These are phyloP conservation scores for Macrophya annulata DNA, from an alignment of 2,888 invertebrate species.

Conservation along the genomic window DNA sequence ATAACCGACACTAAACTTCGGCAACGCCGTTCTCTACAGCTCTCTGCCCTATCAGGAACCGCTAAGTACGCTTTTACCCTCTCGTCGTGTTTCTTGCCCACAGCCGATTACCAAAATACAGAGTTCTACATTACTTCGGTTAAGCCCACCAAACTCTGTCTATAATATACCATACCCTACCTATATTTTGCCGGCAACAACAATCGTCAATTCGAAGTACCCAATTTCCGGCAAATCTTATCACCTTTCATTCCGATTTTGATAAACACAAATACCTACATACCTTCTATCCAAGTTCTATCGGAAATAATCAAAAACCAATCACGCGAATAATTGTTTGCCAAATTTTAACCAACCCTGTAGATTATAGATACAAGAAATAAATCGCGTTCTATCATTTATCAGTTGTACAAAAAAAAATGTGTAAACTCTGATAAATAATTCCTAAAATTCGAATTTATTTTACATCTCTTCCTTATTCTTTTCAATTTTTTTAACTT, in stretches of 20 bases:
- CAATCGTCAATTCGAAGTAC: background rate
- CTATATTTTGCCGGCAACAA: background rate
- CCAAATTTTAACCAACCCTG: background rate
- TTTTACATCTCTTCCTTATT: too few species aligned
- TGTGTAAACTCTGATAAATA: too few species aligned
- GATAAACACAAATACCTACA: background rate
- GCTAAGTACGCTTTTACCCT: background rate
- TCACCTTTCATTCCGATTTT: slow-evolving; percentile 12
- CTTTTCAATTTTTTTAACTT: too few species aligned
- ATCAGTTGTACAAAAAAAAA: too few species aligned
- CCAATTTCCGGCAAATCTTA: slow-evolving; percentile 22
- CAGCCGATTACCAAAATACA: slow-evolving; percentile 24
- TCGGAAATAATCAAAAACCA: slow-evolving; percentile 49
- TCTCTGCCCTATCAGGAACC: background rate
- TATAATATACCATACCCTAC: background rate
- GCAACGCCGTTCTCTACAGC: too few species aligned
- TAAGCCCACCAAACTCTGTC: background rate
- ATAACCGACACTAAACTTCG: too few species aligned
- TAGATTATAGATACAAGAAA: too few species aligned
- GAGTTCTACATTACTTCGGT: slow-evolving; percentile 5
- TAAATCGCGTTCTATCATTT: too few species aligned
- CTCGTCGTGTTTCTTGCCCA: background rate
- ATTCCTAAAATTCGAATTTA: too few species aligned
- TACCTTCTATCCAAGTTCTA: background rate
- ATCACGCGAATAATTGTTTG: slow-evolving; percentile 1